Evolutionary conservation across 2,888 invertebrate genomes (phyloP), one percentile per base, ranked within the genome.

Genomic region (Odontomyia ornata): DNA sequence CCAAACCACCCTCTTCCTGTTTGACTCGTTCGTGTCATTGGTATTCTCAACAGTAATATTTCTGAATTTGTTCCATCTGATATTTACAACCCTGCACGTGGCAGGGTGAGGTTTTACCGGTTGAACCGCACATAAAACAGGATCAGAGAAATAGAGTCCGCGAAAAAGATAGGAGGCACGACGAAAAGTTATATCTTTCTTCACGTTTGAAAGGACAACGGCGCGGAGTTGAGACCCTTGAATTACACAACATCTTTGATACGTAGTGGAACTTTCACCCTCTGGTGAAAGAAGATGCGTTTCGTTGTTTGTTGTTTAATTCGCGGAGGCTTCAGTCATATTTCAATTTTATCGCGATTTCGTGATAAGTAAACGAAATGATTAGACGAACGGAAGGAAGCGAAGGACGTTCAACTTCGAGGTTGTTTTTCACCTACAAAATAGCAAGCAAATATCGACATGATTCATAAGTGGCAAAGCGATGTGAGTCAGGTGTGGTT

Each of bases 341-440:
- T 73, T 73, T 73, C 73, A 73, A 57, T 73, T 73, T 73, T 73
- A 73, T 73, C 57, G 73, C 73, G 36, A 73, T 57, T 36, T 73
- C 73, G 73, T 73, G 73, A 73, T 73, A 57, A 43, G 73, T 27
- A 73, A 60, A 7, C 57, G 25, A 57, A 73, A 60, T 60, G 36
- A 57, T 73, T 73, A 21, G 60, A 18, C 25, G 46, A 21, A 25
- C 69, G 23, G 2, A 47, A 27, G 46, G 23, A 47, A 23, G 69
- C 15, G 11, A 69, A 69, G 47, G 46, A 25, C 69, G 21, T 18
- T 5, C 7, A 60, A 60, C 11, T 13, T 21, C 3, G 25, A 60
- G 21, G 25, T 60, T 60, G 7, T 60, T 25, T 23, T 60, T 25
- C 25, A 25, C 21, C 60, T 60, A 25, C 23, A 21, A 60, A 60